Percentiles rank a stretch among this genome's conserved stretches.
phyloP scores from a whole-genome alignment of 2,888 invertebrate species.

The Drosophila paramelanica region DNA sequence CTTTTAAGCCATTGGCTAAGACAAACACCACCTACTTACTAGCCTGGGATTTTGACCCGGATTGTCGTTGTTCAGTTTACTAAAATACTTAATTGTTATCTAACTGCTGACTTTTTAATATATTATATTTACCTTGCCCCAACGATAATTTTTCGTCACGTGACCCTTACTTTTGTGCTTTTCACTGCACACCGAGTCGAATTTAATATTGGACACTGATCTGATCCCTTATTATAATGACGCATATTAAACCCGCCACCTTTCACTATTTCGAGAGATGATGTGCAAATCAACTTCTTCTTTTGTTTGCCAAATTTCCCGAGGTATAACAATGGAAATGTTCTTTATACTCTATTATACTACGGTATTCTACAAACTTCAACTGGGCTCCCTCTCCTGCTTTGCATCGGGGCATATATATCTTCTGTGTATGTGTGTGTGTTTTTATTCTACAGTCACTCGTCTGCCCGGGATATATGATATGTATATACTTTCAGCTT shows the following conservation, averaged over 20 bases:
- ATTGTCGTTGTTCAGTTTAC: too few species aligned
- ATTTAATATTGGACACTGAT: background rate
- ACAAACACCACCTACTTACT: too few species aligned
- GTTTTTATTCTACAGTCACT: conserved; percentile 1
- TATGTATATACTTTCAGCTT: conserved; percentile 40
- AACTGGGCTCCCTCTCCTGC: conserved; percentile 13
- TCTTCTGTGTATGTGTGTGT: conserved; percentile 17
- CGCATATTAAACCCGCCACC: background rate
- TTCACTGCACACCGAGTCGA: background rate
- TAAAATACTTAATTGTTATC: too few species aligned
- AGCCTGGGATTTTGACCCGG: too few species aligned
- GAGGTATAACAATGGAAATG: background rate
- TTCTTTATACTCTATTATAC: background rate
- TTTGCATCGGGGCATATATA: conserved; percentile 2
- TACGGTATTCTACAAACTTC: background rate
- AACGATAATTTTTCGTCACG: background rate
- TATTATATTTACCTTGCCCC: background rate
- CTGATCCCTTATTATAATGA: background rate
- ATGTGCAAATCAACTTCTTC: background rate
- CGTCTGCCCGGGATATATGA: conserved; percentile 6
- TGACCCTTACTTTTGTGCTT: background rate
- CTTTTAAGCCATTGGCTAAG: too few species aligned
- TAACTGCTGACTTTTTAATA: too few species aligned
- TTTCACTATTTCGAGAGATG: background rate
- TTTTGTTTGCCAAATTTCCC: background rate